Evolutionary conservation across 2,797 vertebrate species (phyloP), one percentile per base, ranked within the genome.

Genomic region (Poeciliopsis presidionis): DNA sequence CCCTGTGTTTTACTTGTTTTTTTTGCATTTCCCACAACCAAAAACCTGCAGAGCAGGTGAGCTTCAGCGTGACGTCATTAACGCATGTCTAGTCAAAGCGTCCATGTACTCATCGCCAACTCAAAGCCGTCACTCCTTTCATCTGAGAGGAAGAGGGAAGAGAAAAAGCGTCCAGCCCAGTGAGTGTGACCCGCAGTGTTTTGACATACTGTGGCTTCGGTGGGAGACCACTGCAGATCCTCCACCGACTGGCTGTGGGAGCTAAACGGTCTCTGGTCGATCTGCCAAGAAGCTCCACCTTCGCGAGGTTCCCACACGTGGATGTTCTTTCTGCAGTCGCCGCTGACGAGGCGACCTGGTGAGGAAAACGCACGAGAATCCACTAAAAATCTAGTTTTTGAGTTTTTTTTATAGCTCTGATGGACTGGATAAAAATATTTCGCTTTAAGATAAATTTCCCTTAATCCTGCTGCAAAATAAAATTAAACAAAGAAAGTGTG

Each of bases 211-310:
- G 97, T 97, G 65, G 97, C 95, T 95, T 98, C 97, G 0, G 95
- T 97, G 0, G 97, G 97, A 0, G 97, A 98, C 97, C 97, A 98
- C 94, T 98, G 97, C 82, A 98, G 91, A 89, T 98, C 97, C 91
- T 98, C 97, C 51, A 98, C 97, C 0, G 97, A 98, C 79, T 96
- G 94, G 43, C 86, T 96, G 91, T 98, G 97, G 14, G 96, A 97
- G 75, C 95, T 95, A 79, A 97, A 98, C 0, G 97, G 97, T 53
- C 97, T 93, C 83, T 98, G 97, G 92, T 98, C 97, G 57, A 98
- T 95, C 33, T 96, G 91, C 97, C 97, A 98, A 0, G 94, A 93
- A 1, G 95, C 89, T 20, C 96, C 97, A 0, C 96, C 96, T 11
- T 97, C 96, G 1, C 81, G 91, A 0, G 97, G 97, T 16, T 96